Percentiles rank a stretch among this genome's conserved stretches.
Evolutionary conservation across 2,797 vertebrate species (phyloP).

Genomic region (Dicrostonyx torquatus): DNA sequence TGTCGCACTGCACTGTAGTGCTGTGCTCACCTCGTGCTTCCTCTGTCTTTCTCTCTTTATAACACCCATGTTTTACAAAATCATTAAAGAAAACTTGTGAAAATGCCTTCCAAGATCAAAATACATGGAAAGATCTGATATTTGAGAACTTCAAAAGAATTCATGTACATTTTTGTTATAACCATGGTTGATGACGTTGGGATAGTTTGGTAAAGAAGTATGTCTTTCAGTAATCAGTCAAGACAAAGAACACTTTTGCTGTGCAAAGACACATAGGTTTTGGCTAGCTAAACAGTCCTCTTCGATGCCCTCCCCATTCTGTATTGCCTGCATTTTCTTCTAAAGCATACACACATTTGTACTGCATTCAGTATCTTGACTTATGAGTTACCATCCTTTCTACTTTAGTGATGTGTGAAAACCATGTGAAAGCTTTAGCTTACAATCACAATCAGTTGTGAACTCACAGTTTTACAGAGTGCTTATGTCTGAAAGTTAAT

Average conservation of each 20-base stretch:
- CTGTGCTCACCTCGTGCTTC: background rate
- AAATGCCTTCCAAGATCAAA: conserved; percentile 26
- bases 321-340: background rate
- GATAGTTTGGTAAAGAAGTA: background rate
- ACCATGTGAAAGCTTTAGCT: conserved; percentile 34
- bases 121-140: background rate
- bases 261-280: background rate
- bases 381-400: conserved; percentile 51
- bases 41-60: conserved; percentile 52
- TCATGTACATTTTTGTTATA: background rate
- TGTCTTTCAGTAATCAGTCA: conserved; percentile 32
- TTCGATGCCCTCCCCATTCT: background rate
- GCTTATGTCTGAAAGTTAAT: conserved; percentile 68
- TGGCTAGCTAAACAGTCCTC: conserved; percentile 8
- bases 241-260: background rate
- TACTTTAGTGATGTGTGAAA: background rate
- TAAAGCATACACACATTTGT: background rate
- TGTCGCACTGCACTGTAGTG: conserved; percentile 51
- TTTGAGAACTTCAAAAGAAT: conserved; percentile 31
- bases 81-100: conserved; percentile 45
- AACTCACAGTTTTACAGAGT: conserved; percentile 50
- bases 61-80: background rate
- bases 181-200: background rate
- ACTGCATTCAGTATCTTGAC: background rate
- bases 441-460: conserved; percentile 45